phyloP scores from a whole-genome alignment of 2,888 invertebrate genomes.

The Diadegma fenestrale region DNA sequence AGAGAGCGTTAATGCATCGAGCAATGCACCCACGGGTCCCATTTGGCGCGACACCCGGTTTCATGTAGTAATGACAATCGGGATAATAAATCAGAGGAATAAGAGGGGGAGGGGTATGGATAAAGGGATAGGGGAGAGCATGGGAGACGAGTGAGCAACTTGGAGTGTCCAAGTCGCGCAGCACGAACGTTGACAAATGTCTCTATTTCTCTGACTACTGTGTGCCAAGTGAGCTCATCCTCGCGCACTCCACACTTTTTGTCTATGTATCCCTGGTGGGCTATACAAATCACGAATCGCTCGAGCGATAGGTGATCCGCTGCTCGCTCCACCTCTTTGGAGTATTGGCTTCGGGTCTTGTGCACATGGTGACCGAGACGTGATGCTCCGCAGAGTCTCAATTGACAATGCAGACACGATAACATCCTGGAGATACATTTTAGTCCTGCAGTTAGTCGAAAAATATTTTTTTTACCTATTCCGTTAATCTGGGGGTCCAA shows the following conservation, averaged over 20 bases:
- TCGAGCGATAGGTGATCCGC: constrained; percentile 8
- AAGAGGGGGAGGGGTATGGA: constrained; percentile 64
- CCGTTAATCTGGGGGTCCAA: too few relatives aligned
- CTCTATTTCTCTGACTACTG: constrained; percentile 78
- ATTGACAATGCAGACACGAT: background rate
- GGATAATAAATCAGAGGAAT: constrained; percentile 82
- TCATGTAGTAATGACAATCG: constrained; percentile 81
- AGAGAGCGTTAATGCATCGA: constrained; percentile 54
- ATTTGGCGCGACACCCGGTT: constrained; percentile 79
- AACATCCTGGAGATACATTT: constrained; percentile 24
- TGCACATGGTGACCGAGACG: constrained; percentile 66
- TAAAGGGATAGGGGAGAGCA: constrained; percentile 57
- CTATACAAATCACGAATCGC: constrained; percentile 77
- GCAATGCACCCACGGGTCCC: constrained; percentile 70
- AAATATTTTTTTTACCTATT: too few relatives aligned
- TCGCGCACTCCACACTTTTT: constrained; percentile 29
- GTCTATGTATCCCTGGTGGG: constrained; percentile 68
- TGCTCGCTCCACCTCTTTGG: constrained; percentile 62
- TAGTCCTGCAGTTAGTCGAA: too few relatives aligned
- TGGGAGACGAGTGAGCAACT: constrained; percentile 72
- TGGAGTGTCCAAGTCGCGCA: constrained; percentile 73
- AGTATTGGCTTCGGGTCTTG: constrained; percentile 59
- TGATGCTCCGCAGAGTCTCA: constrained; percentile 43
- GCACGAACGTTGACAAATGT: constrained; percentile 81
- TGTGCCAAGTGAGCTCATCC: constrained; percentile 40